A percentile compares a stretch with the other conserved stretches of the same genome.
Evolutionary conservation across 1,140 invertebrate genomes (phyloP).

Genomic region (Agrypnia vestita): DNA sequence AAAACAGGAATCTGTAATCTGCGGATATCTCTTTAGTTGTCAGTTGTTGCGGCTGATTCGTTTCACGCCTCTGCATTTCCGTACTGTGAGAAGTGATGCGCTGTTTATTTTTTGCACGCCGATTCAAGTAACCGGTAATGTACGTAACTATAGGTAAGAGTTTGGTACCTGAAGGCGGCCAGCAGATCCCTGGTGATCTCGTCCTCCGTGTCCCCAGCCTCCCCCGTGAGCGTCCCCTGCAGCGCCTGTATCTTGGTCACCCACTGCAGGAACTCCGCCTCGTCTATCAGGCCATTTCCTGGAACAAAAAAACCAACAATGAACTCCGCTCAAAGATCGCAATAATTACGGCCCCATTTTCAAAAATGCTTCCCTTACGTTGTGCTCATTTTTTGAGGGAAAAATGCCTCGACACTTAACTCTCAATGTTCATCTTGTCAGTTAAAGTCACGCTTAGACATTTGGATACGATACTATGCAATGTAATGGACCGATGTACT

Average conservation of each 20-base stretch:
- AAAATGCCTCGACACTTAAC: background rate
- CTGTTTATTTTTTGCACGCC: too few relatives aligned
- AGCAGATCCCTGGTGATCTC: conserved; percentile 81
- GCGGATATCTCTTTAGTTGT: too few relatives aligned
- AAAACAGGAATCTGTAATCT: too few relatives aligned
- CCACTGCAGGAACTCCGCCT: conserved; percentile 82
- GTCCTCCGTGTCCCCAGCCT: conserved; percentile 73
- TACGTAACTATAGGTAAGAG: too few relatives aligned
- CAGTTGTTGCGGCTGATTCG: too few relatives aligned
- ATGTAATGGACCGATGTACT: too few relatives aligned
- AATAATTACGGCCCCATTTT: background rate
- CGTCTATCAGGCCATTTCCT: conserved; percentile 80
- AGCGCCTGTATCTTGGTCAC: conserved; percentile 80
- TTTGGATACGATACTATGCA: too few relatives aligned
- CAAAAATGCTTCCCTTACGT: background rate
- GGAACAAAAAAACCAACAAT: conserved; percentile 59
- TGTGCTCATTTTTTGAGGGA: too few relatives aligned
- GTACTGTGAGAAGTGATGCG: too few relatives aligned
- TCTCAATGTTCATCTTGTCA: background rate
- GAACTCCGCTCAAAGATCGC: background rate
- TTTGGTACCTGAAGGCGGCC: conserved; percentile 80
- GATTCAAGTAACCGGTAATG: too few relatives aligned
- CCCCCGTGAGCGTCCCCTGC: conserved; percentile 72
- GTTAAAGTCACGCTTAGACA: too few relatives aligned
- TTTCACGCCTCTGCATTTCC: too few relatives aligned